Base-by-base conservation (phyloP, 1,140 invertebrate genomes). In the Bombyx mandarina region DNA sequence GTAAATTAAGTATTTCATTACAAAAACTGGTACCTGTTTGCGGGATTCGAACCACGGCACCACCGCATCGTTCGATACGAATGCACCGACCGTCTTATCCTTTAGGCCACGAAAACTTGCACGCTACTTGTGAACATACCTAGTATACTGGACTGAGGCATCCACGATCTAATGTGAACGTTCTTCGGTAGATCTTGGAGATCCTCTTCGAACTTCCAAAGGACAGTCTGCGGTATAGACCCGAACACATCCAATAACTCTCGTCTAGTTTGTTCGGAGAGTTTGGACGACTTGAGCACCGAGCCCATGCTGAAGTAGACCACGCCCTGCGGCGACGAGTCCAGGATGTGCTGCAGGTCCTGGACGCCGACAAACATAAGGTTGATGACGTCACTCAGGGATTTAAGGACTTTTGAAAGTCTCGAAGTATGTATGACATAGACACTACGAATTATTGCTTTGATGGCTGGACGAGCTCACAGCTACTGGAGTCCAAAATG, bases 81-180 rank as follows among this genome's bases (percentile, higher is more conserved):
- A 18, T 9, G 7, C n/a, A 1, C 6, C 47, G 47, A 2, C 7
- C 4, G 10, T 49, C 7, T 18, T 6, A n/a, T 49, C 43, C 12
- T 18, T 18, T 18, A 18, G 12, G 12, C 12, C 12, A 18, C 12
- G 12, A 18, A 18, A 18, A 18, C 0, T 18, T 18, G 1, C 12
- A 18, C 12, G 1, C 12, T 18, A 18, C 1, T 18, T 18, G 12
- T 18, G 12, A 18, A 43, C 57, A 67, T 49, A 81, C 78, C 89
- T 53, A 92, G 63, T 63, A 93, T 76, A 65, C 91, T 91, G 43
- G 88, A 82, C 61, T 93, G 92, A 0, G 92, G 92, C 42, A 92
- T 69, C 92, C 92, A 93, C 18, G 88, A 79, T 45, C 75, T 79
- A 0, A 91, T 64, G 61, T 89, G 88, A 0, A 93, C 77, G 70